Evolutionary conservation across 2,888 invertebrate species (phyloP), one percentile per base, ranked within the genome.

Genomic region (Smittia sp.): DNA sequence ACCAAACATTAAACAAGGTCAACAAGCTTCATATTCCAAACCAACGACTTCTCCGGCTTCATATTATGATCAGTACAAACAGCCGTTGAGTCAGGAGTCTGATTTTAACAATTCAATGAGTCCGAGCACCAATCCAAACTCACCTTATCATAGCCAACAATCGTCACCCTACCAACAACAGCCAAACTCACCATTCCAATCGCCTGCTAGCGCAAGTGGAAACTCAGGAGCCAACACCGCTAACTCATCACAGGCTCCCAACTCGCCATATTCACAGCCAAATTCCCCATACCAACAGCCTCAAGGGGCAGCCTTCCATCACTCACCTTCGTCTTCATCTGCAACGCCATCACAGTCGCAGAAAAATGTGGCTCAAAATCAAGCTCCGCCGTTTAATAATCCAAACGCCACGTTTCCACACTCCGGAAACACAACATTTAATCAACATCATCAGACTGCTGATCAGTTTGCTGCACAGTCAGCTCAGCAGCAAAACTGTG

Each of bases 51-150:
- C 76, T 15, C 69, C 76, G 7, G 66, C 82, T 32, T 80, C 81
- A 13, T 78, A 79, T 9, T 89, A 89, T 76, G 90, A 90, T 76
- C 86, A 87, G 20, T 82, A 83, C 25, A 87, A 87, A 77, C 82
- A 85, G 63, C 80, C 83, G 1, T 83, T 84, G 66, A 81, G 81
- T 24, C 85, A 86, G 76, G 87, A 83, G 75, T 82, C 82, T 0
- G 82, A 86, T 22, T 87, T 87, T 75, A 87, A 85, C 76, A 82
- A 84, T 1, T 81, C 85, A 7, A 80, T 86, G 78, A 84, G 84
- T 66, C 85, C 88, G 27, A 85, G 83, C 77, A 85, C 84, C 66
- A 84, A 84, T 76, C 83, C 84, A 46, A 86, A 83, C 74, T 84
- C 83, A 65, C 83, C 85, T 0, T 87, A 85, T 78, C 86, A 85